These are phyloP conservation scores for Lycopodina hypogea DNA, from an alignment of 37 sponge, comb jelly and placozoan genomes.

Conservation along the genomic window DNA sequence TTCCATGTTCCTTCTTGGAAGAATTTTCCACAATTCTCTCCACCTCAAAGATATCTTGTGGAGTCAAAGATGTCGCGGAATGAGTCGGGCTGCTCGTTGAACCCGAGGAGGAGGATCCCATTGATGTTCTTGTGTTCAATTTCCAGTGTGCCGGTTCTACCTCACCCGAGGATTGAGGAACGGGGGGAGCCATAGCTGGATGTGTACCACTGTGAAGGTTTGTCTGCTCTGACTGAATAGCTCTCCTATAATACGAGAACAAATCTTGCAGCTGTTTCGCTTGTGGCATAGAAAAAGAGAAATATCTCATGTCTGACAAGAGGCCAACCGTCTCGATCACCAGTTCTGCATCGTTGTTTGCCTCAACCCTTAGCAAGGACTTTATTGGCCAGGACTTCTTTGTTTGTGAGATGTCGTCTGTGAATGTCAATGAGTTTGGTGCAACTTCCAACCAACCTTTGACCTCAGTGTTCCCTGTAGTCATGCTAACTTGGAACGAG, in stretches of 20 bases:
- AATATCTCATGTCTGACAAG: conserved; percentile 26
- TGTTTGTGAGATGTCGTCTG: neutral
- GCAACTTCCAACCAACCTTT: conserved; percentile 14
- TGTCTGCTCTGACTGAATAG: neutral
- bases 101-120: neutral
- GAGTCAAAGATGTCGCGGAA: neutral
- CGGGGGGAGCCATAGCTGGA: neutral
- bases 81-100: neutral
- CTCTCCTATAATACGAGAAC: neutral
- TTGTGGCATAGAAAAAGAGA: conserved; percentile 35
- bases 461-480: neutral
- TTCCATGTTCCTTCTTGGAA: conserved; percentile 11
- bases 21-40: conserved; percentile 30
- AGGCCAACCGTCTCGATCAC: conserved; percentile 51
- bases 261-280: conserved; percentile 27
- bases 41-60: conserved; percentile 21
- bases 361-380: conserved; percentile 40
- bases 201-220: neutral
- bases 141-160: neutral
- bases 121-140: neutral
- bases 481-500: neutral
- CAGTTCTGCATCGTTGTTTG: conserved; percentile 36
- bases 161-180: neutral
- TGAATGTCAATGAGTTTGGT: conserved; percentile 6
- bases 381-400: conserved; percentile 42